Conservation (phyloP, 2,888 invertebrate genomes). For the Ochlodes sylvanus region DNA sequence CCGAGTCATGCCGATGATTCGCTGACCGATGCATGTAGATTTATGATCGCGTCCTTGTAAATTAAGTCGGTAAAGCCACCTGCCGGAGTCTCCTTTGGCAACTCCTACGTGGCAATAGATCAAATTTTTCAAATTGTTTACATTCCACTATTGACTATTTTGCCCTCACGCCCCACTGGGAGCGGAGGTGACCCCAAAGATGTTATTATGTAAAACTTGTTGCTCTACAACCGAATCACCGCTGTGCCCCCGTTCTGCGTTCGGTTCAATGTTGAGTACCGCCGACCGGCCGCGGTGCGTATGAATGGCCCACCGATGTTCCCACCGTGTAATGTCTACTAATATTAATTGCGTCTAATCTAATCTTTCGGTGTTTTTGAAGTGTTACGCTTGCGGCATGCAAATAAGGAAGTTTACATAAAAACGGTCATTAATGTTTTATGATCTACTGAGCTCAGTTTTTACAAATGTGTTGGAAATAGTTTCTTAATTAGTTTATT, state of each 20-base stretch:
- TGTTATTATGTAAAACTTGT: neutral
- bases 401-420: constrained; percentile 16
- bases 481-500: neutral
- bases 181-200: too few species aligned
- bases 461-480: neutral
- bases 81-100: too few species aligned
- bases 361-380: constrained; percentile 26
- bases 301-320: constrained; percentile 6
- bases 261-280: too few species aligned
- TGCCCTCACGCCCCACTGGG: too few species aligned
- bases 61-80: too few species aligned
- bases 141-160: too few species aligned
- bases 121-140: too few species aligned
- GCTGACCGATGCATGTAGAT: too few species aligned
- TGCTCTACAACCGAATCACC: neutral
- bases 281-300: neutral
- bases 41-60: too few species aligned
- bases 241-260: neutral
- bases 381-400: constrained; percentile 18
- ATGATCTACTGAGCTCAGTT: constrained; percentile 4
- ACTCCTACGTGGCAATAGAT: too few species aligned
- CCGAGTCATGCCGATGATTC: too few species aligned
- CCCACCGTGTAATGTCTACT: constrained; percentile 24
- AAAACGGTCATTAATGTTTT: constrained; percentile 1
- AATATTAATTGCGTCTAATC: constrained; percentile 28